These are phyloP conservation scores for Lasioglossum baleicum DNA, from an alignment of 1,140 invertebrate genomes.

Conservation along the genomic window DNA sequence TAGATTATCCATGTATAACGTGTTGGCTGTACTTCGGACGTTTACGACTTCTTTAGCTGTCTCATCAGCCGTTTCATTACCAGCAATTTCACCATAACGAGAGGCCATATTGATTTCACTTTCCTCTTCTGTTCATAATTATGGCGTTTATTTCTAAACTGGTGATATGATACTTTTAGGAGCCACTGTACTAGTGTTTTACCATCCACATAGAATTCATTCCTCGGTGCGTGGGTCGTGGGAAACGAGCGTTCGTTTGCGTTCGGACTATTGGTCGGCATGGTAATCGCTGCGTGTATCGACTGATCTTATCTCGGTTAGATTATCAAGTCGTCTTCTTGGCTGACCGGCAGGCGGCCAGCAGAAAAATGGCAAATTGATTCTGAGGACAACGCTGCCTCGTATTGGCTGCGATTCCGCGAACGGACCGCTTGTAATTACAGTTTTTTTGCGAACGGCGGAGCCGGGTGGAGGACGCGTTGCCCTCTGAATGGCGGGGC, in stretches of 20 bases:
- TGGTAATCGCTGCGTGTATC: constrained; percentile 12
- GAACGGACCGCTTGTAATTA: constrained; percentile 23
- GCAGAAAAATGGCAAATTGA: constrained; percentile 37
- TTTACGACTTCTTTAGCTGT: too few species aligned
- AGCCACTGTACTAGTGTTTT: too few species aligned
- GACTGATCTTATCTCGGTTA: constrained; percentile 30
- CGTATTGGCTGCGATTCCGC: constrained; percentile 2
- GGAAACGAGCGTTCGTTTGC: constrained; percentile 42
- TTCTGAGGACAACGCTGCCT: constrained; percentile 22
- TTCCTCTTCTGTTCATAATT: too few species aligned
- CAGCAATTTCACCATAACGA: too few species aligned
- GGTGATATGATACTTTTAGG: too few species aligned
- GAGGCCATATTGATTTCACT: too few species aligned
- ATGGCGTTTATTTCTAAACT: too few species aligned
- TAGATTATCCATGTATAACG: too few species aligned
- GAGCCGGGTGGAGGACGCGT: neutral
- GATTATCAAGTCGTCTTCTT: constrained; percentile 38
- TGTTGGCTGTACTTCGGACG: too few species aligned
- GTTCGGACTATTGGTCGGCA: constrained; percentile 5
- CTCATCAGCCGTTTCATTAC: too few species aligned
- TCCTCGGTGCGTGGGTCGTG: constrained; percentile 36
- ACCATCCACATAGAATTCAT: too few species aligned
- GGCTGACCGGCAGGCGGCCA: neutral
- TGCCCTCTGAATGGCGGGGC: too few species aligned
- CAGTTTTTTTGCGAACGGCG: neutral